These are phyloP conservation scores for Carabus problematicus DNA, from an alignment of 2,888 invertebrate genomes.

Conservation along the genomic window DNA sequence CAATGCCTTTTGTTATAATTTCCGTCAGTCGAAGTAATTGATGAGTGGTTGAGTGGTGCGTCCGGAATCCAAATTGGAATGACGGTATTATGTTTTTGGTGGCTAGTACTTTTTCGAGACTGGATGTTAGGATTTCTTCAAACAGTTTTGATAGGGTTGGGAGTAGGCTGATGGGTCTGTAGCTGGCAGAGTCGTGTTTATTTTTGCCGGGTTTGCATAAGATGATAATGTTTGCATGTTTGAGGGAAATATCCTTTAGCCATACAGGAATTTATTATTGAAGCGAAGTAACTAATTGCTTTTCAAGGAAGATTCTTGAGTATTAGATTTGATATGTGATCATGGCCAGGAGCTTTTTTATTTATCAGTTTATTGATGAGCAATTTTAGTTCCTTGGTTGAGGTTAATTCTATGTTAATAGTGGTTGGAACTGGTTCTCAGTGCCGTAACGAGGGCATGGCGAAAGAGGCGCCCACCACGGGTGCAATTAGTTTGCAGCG, in stretches of 20 bases:
- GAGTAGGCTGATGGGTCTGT: slow-evolving; percentile 31
- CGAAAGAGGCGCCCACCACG: too few relatives aligned
- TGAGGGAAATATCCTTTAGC: slow-evolving; percentile 45
- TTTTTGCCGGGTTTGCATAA: slow-evolving; percentile 20
- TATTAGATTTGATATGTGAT: slow-evolving; percentile 38
- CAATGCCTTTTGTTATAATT: not conserved
- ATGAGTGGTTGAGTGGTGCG: not conserved
- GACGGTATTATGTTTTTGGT: not conserved
- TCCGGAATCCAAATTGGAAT: slow-evolving; percentile 1
- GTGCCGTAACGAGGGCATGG: too few relatives aligned
- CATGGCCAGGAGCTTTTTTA: slow-evolving; percentile 40
- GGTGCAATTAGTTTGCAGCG: too few relatives aligned
- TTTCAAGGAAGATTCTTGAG: slow-evolving; percentile 45
- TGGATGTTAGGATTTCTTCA: not conserved
- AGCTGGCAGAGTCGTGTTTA: slow-evolving; percentile 4
- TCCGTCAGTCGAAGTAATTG: not conserved
- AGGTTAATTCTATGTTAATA: not conserved
- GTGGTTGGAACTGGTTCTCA: slow-evolving; percentile 21
- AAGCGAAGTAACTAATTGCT: slow-evolving; percentile 39
- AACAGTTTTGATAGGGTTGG: slow-evolving; percentile 22
- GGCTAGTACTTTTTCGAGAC: not conserved
- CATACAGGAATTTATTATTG: slow-evolving; percentile 32
- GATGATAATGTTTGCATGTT: slow-evolving; percentile 25
- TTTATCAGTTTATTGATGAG: slow-evolving; percentile 9
- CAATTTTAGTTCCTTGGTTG: slow-evolving; percentile 10